Evolutionary conservation across 2,113 vertebrate genomes (phyloP).

Genomic region (Pholis gunnellus): DNA sequence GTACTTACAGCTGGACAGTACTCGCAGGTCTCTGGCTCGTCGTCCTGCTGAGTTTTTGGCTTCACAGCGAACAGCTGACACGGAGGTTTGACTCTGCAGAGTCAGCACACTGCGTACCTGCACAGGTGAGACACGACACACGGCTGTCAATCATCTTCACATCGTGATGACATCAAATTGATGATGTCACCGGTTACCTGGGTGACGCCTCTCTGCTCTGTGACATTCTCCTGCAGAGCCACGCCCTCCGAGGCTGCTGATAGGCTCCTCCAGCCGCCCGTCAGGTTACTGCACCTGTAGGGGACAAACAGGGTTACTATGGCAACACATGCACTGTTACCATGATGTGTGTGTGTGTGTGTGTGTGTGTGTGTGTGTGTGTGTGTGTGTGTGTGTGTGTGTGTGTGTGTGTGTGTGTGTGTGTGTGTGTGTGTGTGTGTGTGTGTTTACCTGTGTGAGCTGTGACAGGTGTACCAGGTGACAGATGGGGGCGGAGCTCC

Average conservation of each 20-base stretch:
- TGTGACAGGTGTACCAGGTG: constrained; percentile 90
- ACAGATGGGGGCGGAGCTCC: constrained; percentile 90
- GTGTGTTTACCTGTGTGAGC: constrained; percentile 85
- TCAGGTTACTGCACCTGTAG: constrained; percentile 77
- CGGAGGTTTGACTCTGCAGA: constrained; percentile 81
- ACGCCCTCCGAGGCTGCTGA: constrained; percentile 44
- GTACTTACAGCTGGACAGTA: constrained; percentile 85
- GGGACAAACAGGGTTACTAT: neutral
- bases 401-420: neutral
- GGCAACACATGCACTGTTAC: neutral
- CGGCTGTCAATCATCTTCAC: neutral
- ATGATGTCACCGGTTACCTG: constrained; percentile 53
- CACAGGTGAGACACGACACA: constrained; percentile 29
- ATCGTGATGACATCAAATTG: neutral
- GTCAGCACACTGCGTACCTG: constrained; percentile 88
- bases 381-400: neutral
- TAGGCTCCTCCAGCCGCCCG: constrained; percentile 71
- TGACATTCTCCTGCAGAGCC: constrained; percentile 84
- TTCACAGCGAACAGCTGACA: constrained; percentile 87
- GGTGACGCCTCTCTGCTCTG: constrained; percentile 49
- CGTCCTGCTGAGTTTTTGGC: constrained; percentile 85
- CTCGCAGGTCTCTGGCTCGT: constrained; percentile 86
- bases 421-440: constrained; percentile 14
- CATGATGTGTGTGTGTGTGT: neutral
- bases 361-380: constrained; percentile 19